Percentiles rank a stretch among this genome's conserved stretches.
Conservation (phyloP, 2,888 invertebrate genomes). For the Cheilosia pagana region DNA sequence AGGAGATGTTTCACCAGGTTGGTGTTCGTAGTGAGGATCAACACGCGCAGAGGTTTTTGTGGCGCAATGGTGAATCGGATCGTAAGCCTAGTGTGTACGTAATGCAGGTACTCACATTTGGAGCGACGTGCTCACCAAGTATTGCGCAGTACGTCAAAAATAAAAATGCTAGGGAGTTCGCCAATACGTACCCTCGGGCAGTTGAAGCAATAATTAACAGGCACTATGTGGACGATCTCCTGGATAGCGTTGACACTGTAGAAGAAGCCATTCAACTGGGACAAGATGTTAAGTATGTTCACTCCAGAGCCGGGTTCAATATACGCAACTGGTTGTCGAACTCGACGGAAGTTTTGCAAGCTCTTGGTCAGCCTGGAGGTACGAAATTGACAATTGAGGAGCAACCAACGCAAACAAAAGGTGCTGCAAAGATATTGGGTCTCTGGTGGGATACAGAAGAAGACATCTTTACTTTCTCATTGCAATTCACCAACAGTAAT, state of each 20-base stretch:
- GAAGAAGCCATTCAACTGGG: too few relatives aligned
- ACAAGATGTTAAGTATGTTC: too few relatives aligned
- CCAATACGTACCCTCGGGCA: too few relatives aligned
- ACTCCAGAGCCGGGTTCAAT: too few relatives aligned
- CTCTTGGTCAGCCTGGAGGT: too few relatives aligned
- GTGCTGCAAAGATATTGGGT: slow-evolving; percentile 11
- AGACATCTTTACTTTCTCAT: slow-evolving; percentile 22
- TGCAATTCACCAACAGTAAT: too few relatives aligned
- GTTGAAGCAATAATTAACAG: too few relatives aligned
- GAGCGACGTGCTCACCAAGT: slow-evolving; percentile 16
- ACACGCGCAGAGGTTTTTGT: slow-evolving; percentile 3
- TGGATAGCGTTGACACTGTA: too few relatives aligned
- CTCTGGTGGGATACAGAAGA: slow-evolving; percentile 26
- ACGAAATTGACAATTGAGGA: too few relatives aligned
- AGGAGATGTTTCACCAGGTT: slow-evolving; percentile 23
- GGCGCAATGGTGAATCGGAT: background rate
- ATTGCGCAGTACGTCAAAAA: slow-evolving; percentile 26
- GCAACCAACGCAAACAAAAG: background rate
- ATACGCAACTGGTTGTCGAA: too few relatives aligned
- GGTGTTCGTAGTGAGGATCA: slow-evolving; percentile 1
- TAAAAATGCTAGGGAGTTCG: background rate
- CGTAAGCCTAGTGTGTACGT: background rate
- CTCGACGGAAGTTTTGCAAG: too few relatives aligned
- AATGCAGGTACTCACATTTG: slow-evolving; percentile 16
- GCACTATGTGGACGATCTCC: too few relatives aligned